These are phyloP conservation scores for Pocillopora grandis DNA, from an alignment of 92 coral and sea anemone species.

Conservation along the genomic window DNA sequence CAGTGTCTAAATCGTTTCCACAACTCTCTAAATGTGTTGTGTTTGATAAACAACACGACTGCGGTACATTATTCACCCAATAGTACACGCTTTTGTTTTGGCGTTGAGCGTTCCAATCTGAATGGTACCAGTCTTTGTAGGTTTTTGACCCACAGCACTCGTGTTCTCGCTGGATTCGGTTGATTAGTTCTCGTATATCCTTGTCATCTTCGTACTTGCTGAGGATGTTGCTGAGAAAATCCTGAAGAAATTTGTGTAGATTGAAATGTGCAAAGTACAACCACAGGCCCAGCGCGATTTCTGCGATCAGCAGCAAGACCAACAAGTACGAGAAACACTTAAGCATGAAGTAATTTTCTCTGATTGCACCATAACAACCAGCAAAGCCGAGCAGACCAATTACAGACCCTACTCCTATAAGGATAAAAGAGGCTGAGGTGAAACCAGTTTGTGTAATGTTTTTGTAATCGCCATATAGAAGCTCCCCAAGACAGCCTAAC, in stretches of 20 bases:
- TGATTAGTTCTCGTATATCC: constrained; percentile 51
- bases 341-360: constrained; percentile 57
- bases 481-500: constrained; percentile 69
- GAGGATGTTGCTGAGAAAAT: constrained; percentile 49
- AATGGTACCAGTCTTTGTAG: constrained; percentile 71
- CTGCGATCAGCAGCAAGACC: constrained; percentile 54
- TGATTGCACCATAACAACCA: constrained; percentile 65
- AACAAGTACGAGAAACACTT: constrained; percentile 64
- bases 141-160: constrained; percentile 70
- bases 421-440: constrained; percentile 69
- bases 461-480: constrained; percentile 63
- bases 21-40: constrained; percentile 60
- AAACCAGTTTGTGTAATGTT: constrained; percentile 61
- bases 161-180: constrained; percentile 56
- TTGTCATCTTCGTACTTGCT: constrained; percentile 53
- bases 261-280: constrained; percentile 70
- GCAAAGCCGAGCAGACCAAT: constrained; percentile 63
- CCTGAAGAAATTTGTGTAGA: constrained; percentile 56
- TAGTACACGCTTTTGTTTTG: constrained; percentile 56
- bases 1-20: constrained; percentile 64
- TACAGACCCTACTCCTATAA: constrained; percentile 56
- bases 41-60: constrained; percentile 69
- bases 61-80: constrained; percentile 64
- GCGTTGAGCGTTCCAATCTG: constrained; percentile 60
- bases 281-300: constrained; percentile 62